Evolutionary conservation across 92 coral and sea anemone genomes (phyloP).

Genomic region (Epizoanthus scotinus): DNA sequence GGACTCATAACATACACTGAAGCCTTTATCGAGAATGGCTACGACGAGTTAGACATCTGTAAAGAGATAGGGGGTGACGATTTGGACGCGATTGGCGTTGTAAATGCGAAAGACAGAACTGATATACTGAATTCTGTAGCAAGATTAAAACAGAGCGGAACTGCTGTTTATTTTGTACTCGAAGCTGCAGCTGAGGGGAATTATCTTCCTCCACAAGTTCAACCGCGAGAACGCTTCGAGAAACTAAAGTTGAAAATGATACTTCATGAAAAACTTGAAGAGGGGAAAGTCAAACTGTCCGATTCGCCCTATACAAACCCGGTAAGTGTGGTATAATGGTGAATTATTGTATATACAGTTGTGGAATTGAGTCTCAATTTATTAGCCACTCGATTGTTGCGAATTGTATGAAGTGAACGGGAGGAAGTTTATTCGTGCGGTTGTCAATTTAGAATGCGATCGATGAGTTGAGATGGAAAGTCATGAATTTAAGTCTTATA

Average conservation of each 20-base stretch:
- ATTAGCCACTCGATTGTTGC: not conserved
- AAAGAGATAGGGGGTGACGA: constrained; percentile 98
- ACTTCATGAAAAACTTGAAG: constrained; percentile 73
- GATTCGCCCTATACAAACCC: constrained; percentile 74
- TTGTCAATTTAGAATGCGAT: not conserved
- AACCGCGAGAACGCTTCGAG: constrained; percentile 77
- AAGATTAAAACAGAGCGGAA: constrained; percentile 79
- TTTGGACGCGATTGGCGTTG: constrained; percentile 97
- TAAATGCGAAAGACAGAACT: constrained; percentile 80
- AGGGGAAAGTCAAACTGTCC: constrained; percentile 76
- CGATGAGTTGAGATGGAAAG: not conserved
- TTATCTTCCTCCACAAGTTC: constrained; percentile 54
- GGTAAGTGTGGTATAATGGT: constrained; percentile 58
- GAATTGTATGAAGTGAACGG: not conserved
- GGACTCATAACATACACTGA: constrained; percentile 93
- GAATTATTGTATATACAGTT: not conserved
- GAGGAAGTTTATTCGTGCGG: constrained; percentile 1
- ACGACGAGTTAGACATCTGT: constrained; percentile 96
- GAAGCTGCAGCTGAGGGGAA: constrained; percentile 75
- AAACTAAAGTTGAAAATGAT: constrained; percentile 73
- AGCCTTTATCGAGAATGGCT: constrained; percentile 96
- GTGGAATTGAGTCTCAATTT: constrained; percentile 1
- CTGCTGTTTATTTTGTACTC: constrained; percentile 92
- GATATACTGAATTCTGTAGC: constrained; percentile 88
- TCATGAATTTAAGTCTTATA: not conserved